Evolutionary conservation across 2,797 vertebrate genomes (phyloP), one percentile per base, ranked within the genome.

Genomic region (Sparidentex hasta): DNA sequence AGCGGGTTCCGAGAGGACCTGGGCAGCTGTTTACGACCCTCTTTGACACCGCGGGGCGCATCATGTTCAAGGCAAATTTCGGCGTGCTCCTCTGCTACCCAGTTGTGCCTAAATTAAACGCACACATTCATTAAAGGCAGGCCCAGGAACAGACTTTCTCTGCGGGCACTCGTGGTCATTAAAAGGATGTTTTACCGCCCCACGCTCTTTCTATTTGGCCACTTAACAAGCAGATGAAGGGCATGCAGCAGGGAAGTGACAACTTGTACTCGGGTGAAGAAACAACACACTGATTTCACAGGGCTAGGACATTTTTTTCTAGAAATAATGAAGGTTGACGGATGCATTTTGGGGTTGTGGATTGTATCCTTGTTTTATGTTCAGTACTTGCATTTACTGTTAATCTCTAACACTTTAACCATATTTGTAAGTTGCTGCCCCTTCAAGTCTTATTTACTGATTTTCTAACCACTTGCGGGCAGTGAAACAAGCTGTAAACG

Each of bases 61-160:
- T 66, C 47, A 46, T 88, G 90, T 92, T 95, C 88, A 92, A 93
- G 91, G 93, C 69, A 88, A 85, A 81, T 82, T 76, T 83, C 69
- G 86, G 77, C 76, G 75, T 69, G 44, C 85, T 75, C 86, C 88
- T 84, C 80, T 83, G 86, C 87, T 88, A 84, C 84, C 91, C 93
- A 93, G 90, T 90, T 70, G 89, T 50, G 90, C 81, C 72, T 92
- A 90, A 93, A 95, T 95, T 92, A 90, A 92, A 95, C 93, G 89
- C 94, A 93, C 91, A 88, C 92, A 84, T 91, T 91, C 92, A 94
- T 93, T 94, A 95, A 93, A 94, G 80, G 76, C 80, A 84, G 63
- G 70, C 58, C 75, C 68, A 50, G 76, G 88, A 87, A 84, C 90
- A 90, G 90, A 80, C 88, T 93, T 92, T 93, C 93, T 93, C 92